phyloP scores from a whole-genome alignment of 1,140 invertebrate species.

The Rhopalosiphum maidis region DNA sequence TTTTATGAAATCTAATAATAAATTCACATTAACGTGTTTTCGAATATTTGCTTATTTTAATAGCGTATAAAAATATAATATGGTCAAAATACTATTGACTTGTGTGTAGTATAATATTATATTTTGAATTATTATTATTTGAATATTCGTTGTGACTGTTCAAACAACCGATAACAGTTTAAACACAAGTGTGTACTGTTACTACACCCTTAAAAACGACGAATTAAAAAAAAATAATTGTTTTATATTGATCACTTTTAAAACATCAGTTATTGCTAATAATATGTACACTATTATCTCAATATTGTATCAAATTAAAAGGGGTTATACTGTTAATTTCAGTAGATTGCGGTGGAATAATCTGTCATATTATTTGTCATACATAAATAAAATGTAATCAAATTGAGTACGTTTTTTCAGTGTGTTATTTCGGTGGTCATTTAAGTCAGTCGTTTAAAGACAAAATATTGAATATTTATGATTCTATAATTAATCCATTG shows the following conservation, averaged over 20 bases:
- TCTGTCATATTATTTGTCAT: background rate
- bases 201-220: background rate
- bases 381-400: background rate
- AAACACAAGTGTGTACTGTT: background rate
- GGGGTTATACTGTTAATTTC: background rate
- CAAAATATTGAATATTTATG: background rate
- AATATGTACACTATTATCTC: background rate
- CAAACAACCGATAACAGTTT: background rate
- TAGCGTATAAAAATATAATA: background rate
- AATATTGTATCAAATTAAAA: background rate
- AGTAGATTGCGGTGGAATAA: background rate
- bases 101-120: background rate
- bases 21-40: background rate
- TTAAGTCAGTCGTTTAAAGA: background rate
- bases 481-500: background rate
- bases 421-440: background rate
- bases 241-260: background rate
- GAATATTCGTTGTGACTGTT: background rate
- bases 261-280: background rate
- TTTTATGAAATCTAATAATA: background rate
- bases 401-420: background rate
- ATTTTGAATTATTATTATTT: constrained; percentile 17
- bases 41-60: background rate
- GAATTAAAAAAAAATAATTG: background rate
- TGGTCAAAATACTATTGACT: background rate